These are phyloP conservation scores for Pissodes strobi DNA, from an alignment of 1,140 invertebrate species.

Conservation along the genomic window DNA sequence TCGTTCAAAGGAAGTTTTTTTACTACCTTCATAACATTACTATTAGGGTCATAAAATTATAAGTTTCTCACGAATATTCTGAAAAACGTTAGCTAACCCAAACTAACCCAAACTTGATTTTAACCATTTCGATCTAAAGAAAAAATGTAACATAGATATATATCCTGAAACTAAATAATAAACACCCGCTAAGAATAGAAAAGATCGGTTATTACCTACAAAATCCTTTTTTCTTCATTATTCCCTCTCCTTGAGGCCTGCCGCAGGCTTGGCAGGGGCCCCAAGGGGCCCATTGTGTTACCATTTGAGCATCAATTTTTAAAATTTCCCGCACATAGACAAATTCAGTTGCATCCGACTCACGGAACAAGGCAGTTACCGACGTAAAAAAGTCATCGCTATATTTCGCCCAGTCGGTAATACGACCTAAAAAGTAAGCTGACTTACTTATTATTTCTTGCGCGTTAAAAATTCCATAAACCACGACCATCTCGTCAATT, in stretches of 20 bases:
- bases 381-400: constrained; percentile 56
- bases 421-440: constrained; percentile 53
- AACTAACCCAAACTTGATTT: too few species aligned
- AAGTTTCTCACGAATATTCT: too few species aligned
- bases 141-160: too few species aligned
- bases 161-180: too few species aligned
- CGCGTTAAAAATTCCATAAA: too few species aligned
- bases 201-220: constrained; percentile 46
- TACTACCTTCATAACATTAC: too few species aligned
- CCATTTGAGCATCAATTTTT: constrained; percentile 48
- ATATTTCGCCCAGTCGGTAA: constrained; percentile 59
- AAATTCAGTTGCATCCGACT: constrained; percentile 44
- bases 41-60: too few species aligned
- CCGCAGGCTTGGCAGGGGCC: constrained; percentile 52
- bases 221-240: constrained; percentile 48
- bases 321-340: constrained; percentile 44
- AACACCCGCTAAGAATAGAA: not conserved
- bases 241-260: constrained; percentile 44
- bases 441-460: too few species aligned
- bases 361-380: constrained; percentile 46
- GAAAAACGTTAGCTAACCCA: too few species aligned
- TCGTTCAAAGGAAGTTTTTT: too few species aligned
- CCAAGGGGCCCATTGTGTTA: constrained; percentile 52
- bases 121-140: too few species aligned
- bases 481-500: too few species aligned